phyloP scores from a whole-genome alignment of 2,797 vertebrate species.

The Micrastur ruficollis region DNA sequence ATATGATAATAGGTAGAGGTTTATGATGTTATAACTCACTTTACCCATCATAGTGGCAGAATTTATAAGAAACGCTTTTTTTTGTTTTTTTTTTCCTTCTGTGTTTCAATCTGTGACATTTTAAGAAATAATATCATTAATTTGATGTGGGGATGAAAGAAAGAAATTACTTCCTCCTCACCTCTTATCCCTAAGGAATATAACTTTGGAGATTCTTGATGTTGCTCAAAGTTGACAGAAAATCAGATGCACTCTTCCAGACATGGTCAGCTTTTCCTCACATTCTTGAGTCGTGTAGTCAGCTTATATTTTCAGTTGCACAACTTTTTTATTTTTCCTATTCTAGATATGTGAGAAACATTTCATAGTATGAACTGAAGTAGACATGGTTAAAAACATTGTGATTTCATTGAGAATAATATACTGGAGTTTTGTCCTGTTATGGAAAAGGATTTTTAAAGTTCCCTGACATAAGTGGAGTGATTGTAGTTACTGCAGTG shows the following conservation, averaged over 20 bases:
- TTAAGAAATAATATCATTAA: neutral
- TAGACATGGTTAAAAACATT: neutral
- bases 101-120: neutral
- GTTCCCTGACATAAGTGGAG: neutral
- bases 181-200: neutral
- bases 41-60: neutral
- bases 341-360: neutral
- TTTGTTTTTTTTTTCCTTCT: neutral
- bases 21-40: neutral
- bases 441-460: neutral
- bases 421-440: neutral
- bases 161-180: neutral
- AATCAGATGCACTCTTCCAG: neutral
- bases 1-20: neutral
- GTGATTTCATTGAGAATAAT: neutral
- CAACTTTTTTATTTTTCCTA: neutral
- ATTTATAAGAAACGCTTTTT: neutral
- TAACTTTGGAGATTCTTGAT: neutral
- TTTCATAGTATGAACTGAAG: neutral
- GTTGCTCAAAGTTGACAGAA: neutral
- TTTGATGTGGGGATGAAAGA: neutral
- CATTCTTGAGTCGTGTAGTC: neutral
- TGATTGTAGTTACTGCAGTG: neutral
- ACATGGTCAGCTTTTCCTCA: neutral
- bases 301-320: neutral